A percentile compares a stretch with the other conserved stretches of the same genome.
These are phyloP conservation scores for Stercorarius parasiticus DNA, from an alignment of 2,113 vertebrate genomes.

Conservation along the genomic window DNA sequence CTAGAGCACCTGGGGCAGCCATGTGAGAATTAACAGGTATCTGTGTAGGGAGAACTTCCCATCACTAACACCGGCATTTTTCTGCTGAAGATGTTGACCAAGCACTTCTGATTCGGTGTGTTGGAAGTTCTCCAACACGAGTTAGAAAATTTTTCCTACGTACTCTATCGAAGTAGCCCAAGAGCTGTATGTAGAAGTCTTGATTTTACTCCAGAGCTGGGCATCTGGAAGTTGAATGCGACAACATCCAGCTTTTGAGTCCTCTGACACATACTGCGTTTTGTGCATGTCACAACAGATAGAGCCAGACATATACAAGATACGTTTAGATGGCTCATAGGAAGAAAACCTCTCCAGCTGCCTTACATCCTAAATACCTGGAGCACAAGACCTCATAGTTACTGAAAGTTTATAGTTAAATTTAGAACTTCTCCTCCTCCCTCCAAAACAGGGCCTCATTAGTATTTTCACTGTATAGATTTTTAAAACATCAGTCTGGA, in stretches of 20 bases:
- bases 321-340: not conserved
- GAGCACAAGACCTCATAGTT: not conserved
- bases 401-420: not conserved
- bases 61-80: rapidly evolving
- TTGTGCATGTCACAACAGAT: not conserved
- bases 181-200: not conserved
- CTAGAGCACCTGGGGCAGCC: not conserved
- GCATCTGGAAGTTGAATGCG: not conserved
- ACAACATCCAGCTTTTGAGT: not conserved
- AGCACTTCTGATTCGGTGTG: not conserved
- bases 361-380: not conserved
- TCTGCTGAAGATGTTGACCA: not conserved
- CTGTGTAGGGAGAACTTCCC: not conserved
- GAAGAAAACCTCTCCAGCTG: not conserved
- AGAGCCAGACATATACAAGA: not conserved
- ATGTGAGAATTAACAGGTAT: not conserved
- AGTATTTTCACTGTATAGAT: slow-evolving; percentile 12
- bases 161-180: not conserved
- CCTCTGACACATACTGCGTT: not conserved
- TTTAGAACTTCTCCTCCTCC: not conserved
- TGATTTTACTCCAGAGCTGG: not conserved
- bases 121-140: not conserved
- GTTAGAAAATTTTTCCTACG: not conserved
- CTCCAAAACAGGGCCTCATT: not conserved
- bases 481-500: slow-evolving; percentile 35